Evolutionary conservation across 2,113 vertebrate species (phyloP), one percentile per base, ranked within the genome.

Genomic region (Anseranas semipalmata): DNA sequence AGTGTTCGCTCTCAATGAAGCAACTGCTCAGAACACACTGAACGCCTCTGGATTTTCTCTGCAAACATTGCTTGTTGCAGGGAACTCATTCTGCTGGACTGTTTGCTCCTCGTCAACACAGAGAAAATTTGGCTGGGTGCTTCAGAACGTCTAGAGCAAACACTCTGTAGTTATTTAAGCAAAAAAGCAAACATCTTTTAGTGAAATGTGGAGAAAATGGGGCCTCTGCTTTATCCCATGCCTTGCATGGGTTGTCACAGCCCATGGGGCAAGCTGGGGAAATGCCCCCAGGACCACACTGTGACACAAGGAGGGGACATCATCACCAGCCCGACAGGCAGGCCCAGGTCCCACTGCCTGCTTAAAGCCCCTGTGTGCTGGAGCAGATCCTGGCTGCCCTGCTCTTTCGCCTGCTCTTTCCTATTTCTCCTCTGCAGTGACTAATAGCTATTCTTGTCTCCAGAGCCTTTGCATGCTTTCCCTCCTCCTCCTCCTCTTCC

Each of bases 401-500:
- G 75, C 87, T 95, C 79, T 88, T 66, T 55, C 75, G 72, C 87
- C 82, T 71, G 85, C 90, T 94, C 79, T 90, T 85, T 89, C 95
- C 78, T 72, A 80, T 80, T 72, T 65, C 86, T 62, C 84, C 73
- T 62, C 78, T 53, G 43, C 56, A 30, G 83, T 90, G 85, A 93
- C 90, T 93, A 92, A 94, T 68, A 79, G 92, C 92, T 89, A 73
- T 81, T 92, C 93, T 96, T 93, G 90, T 83, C 76, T 86, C 65
- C 24, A 27, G 48, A 77, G 74, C 58, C 39, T 41, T 67, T 46
- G 59, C 8, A 5, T 18, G 75, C 45, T 72, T 79, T 59, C 41
- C 24, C 27, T 53, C 50, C 73, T 33, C 28, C 73, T 33, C 28
- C 28, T 32, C 17, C 33, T 68, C 48, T 24, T 24, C 17, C 30